Evolutionary conservation across 2,888 invertebrate species (phyloP), one percentile per base, ranked within the genome.

Genomic region (Oxytorus armatus): DNA sequence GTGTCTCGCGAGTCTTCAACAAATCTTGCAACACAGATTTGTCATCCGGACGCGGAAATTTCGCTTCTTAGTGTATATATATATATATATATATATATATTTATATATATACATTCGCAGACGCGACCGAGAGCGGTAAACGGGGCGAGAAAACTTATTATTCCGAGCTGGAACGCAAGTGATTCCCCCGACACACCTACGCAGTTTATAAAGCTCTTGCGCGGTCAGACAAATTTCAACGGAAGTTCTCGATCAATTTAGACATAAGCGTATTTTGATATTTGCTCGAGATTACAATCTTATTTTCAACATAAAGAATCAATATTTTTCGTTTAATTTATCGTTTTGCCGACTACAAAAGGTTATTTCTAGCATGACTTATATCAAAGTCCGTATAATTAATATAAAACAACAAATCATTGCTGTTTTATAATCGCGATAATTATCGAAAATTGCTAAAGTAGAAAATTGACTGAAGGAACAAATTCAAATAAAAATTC

Each of bases 161-260:
- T 66, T 79, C 59, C 51, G 33, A 61, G 51, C 47, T 23, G 69
- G 16, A 66, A 36, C 53, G 16, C 51, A 47, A 72, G 70, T 79
- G 59, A 79, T 79, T 79, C 75, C 72, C 66, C 44, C 42, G 70
- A 61, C 53, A 66, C 61, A 51, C 79, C 79, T 39, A 76, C 79
- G 75, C 36, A 44, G 72, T 21, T 18, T 16, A 21, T 16, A 47
- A 77, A 70, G 25, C 74, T 53, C 33, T 68, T 51, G 69, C 47
- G 33, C 53, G 16, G 63, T 79, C 74, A 49, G 68, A 57, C 65
- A 5, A 21, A 66, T 65, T 57, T 33, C 36, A 66, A 14, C 59
- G 44, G 49, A 51, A 51, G 47, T 66, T 39, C 18, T 55, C 33
- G 11, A 57, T 74, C 44, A 16, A 66, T 57, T 47, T 57, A 44